These are phyloP conservation scores for Notiomystis cincta DNA, from an alignment of 2,113 vertebrate genomes.

Conservation along the genomic window DNA sequence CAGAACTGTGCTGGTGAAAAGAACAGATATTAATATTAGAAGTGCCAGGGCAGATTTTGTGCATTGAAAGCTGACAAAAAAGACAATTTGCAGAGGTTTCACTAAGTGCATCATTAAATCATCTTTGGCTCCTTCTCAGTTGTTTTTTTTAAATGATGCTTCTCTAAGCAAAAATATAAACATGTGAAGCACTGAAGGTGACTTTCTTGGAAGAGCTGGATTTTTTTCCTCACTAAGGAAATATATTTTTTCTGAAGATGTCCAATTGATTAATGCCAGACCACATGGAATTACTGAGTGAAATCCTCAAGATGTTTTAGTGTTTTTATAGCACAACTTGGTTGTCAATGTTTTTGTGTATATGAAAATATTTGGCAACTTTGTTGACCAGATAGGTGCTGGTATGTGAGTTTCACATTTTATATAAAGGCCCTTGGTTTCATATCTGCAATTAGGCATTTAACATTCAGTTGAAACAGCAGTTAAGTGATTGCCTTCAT, in stretches of 20 bases:
- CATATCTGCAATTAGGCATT: background rate
- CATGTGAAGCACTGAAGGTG: slow-evolving; percentile 54
- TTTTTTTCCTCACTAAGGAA: slow-evolving; percentile 23
- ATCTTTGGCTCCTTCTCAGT: slow-evolving; percentile 34
- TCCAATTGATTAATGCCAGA: slow-evolving; percentile 70
- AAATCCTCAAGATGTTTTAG: slow-evolving; percentile 46
- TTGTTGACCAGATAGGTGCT: background rate
- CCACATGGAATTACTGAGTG: background rate
- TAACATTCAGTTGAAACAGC: background rate
- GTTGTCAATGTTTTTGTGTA: slow-evolving; percentile 29
- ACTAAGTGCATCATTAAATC: slow-evolving; percentile 58
- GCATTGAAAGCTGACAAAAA: slow-evolving; percentile 33
- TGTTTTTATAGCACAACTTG: slow-evolving; percentile 59
- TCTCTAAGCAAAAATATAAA: slow-evolving; percentile 70
- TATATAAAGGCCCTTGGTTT: background rate
- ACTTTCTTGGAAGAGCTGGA: slow-evolving; percentile 43
- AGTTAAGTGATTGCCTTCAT: background rate
- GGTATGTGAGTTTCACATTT: background rate
- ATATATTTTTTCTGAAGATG: slow-evolving; percentile 43
- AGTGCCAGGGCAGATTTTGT: slow-evolving; percentile 48
- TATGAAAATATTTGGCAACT: slow-evolving; percentile 42
- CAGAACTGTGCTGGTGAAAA: slow-evolving; percentile 31
- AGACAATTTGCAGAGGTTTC: slow-evolving; percentile 45
- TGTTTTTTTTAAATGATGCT: background rate
- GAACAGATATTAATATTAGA: slow-evolving; percentile 18